Conservation (phyloP, 2,113 vertebrate genomes). For the Urocynchramus pylzowi region DNA sequence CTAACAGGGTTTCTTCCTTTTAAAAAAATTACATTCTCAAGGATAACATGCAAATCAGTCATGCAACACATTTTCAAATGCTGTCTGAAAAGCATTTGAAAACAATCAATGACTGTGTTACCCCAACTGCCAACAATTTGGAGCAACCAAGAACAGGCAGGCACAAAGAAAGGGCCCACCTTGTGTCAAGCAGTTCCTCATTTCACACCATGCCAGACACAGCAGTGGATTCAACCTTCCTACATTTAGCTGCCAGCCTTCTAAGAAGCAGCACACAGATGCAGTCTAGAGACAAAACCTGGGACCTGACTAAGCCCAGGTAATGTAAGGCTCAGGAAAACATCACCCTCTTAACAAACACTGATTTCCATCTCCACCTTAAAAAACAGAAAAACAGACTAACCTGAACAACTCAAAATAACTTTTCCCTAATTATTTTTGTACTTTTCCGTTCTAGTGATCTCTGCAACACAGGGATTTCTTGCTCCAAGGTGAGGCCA, state of each 20-base stretch:
- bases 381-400: background rate
- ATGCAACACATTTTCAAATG: background rate
- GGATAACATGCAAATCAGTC: background rate
- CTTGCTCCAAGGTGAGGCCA: background rate
- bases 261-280: background rate
- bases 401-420: background rate
- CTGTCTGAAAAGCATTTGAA: background rate
- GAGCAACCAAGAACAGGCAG: background rate
- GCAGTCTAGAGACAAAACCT: background rate
- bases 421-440: background rate
- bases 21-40: background rate
- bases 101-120: background rate
- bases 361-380: background rate
- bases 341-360: background rate
- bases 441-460: background rate
- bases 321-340: background rate
- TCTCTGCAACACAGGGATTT: background rate
- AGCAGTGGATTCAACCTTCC: background rate
- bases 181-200: background rate
- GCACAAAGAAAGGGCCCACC: background rate
- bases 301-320: background rate
- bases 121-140: background rate
- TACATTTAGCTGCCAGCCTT: background rate
- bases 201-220: background rate
- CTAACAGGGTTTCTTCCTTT: background rate